Conservation (phyloP, 2,888 invertebrate genomes). For the Syrphus vitripennis region DNA sequence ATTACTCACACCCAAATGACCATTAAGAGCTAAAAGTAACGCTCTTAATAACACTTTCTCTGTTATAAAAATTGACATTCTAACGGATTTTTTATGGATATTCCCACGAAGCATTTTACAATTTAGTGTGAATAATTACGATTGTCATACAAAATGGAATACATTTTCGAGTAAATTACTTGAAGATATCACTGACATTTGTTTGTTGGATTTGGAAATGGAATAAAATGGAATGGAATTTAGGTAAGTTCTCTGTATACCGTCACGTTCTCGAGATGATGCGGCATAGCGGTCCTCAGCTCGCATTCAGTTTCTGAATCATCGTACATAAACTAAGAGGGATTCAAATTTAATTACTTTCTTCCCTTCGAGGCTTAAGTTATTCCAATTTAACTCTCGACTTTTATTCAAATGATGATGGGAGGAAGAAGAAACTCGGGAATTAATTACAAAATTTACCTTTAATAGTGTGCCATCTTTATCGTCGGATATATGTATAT, state of each 20-base stretch:
- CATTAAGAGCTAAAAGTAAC: conserved; percentile 5
- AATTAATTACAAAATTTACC: conserved; percentile 63
- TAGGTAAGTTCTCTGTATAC: not conserved
- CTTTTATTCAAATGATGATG: conserved; percentile 23
- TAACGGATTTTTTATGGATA: conserved; percentile 27
- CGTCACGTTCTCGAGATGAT: not conserved
- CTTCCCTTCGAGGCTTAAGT: conserved; percentile 31
- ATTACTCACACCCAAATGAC: conserved; percentile 1
- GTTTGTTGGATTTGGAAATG: not conserved
- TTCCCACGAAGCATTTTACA: not conserved
- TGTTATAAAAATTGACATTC: conserved; percentile 7
- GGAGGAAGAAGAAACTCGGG: not conserved
- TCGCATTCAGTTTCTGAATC: not conserved
- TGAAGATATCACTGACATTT: not conserved
- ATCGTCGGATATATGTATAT: too few relatives aligned
- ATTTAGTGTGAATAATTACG: conserved; percentile 40
- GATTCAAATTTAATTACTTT: conserved; percentile 62
- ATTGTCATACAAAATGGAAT: not conserved
- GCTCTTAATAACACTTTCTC: conserved; percentile 28
- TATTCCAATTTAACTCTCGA: conserved; percentile 59
- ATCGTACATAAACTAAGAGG: not conserved
- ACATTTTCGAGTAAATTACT: conserved; percentile 53
- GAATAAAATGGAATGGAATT: conserved; percentile 7
- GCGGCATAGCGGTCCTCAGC: too few relatives aligned
- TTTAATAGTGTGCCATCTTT: conserved; percentile 15